phyloP scores from a whole-genome alignment of 2,888 invertebrate species.

The Empis livida region DNA sequence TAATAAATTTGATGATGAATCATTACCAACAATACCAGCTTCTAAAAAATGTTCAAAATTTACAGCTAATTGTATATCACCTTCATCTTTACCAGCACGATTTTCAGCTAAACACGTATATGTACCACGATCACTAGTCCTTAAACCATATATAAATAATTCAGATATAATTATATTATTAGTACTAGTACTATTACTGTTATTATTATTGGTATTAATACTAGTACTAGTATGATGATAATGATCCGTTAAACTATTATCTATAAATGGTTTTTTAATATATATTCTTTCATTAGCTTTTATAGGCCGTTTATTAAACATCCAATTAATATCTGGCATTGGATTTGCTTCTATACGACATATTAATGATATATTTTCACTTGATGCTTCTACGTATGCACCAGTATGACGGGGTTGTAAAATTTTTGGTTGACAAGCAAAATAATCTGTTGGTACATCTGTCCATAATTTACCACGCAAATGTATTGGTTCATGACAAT shows the following conservation, averaged over 20 bases:
- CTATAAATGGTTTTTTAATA: conserved; percentile 13
- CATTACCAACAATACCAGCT: conserved; percentile 30
- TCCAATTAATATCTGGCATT: conserved; percentile 63
- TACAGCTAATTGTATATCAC: conserved; percentile 53
- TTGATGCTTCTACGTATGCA: conserved; percentile 46
- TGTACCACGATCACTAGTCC: conserved; percentile 52
- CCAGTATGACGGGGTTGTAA: conserved; percentile 40
- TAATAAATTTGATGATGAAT: conserved; percentile 35
- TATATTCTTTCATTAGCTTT: conserved; percentile 27
- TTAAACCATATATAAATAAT: conserved; percentile 51
- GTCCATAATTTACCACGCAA: conserved; percentile 61
- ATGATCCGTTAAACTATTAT: conserved; percentile 31
- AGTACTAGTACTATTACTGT: conserved; percentile 16
- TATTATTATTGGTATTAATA: conserved; percentile 29
- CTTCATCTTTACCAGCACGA: conserved; percentile 64
- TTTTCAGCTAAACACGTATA: conserved; percentile 73
- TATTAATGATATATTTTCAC: conserved; percentile 54
- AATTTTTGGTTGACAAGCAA: conserved; percentile 72
- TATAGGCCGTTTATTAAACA: conserved; percentile 27
- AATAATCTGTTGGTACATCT: conserved; percentile 53
- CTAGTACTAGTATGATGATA: conserved; percentile 44
- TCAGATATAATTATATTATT: conserved; percentile 31
- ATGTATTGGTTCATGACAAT: conserved; percentile 55
- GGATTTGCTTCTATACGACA: conserved; percentile 52
- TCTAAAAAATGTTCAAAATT: conserved; percentile 27